phyloP scores from a whole-genome alignment of 2,797 vertebrate species.

The Poeciliopsis presidionis region DNA sequence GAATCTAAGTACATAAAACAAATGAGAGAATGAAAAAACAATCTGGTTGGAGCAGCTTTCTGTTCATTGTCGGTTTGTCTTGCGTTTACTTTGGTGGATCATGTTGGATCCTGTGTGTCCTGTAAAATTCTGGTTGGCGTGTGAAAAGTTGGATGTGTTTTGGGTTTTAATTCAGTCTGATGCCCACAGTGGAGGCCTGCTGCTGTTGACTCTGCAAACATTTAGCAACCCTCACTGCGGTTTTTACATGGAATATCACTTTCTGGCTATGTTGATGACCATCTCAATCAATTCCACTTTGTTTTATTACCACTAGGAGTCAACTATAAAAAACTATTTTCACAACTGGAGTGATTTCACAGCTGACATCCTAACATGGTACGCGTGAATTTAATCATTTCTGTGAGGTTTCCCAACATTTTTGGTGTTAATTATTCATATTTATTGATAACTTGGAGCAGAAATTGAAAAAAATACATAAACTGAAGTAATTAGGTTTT shows the following conservation, averaged over 20 bases:
- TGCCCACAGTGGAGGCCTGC: not conserved
- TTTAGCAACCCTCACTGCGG: not conserved
- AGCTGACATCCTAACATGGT: not conserved
- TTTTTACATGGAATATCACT: not conserved
- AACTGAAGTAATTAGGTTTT: not conserved
- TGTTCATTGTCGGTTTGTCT: too few species aligned
- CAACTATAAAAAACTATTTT: not conserved
- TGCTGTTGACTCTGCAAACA: not conserved
- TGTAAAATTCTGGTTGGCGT: too few species aligned
- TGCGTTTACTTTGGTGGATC: too few species aligned
- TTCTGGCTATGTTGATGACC: not conserved
- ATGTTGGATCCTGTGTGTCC: too few species aligned
- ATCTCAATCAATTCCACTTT: not conserved
- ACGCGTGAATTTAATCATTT: not conserved
- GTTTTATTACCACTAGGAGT: not conserved
- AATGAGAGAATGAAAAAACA: too few species aligned
- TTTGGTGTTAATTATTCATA: not conserved
- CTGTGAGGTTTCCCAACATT: not conserved
- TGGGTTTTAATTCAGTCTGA: not conserved
- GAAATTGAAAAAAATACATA: not conserved
- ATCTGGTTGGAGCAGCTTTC: too few species aligned
- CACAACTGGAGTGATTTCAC: not conserved
- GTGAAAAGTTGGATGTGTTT: too few species aligned
- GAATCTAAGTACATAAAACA: too few species aligned
- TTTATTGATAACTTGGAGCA: not conserved